phyloP scores from a whole-genome alignment of 2,113 vertebrate species.

The Rutilus rutilus region DNA sequence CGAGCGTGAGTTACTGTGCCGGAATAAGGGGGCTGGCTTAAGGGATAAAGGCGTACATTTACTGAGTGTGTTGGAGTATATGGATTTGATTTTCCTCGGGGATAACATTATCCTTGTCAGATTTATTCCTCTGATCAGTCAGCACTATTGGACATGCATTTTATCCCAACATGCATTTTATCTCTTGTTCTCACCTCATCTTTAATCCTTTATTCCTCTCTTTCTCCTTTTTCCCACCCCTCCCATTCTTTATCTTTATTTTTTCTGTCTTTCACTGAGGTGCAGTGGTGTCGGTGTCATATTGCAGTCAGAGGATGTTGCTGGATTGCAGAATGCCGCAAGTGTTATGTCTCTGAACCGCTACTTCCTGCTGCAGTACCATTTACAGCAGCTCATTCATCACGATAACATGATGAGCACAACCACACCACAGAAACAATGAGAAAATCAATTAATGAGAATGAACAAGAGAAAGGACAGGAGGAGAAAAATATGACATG shows the following conservation, averaged over 20 bases:
- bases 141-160: constrained; percentile 41
- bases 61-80: constrained; percentile 16
- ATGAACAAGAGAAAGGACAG: not conserved
- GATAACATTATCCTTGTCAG: constrained; percentile 28
- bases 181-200: not conserved
- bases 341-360: constrained; percentile 6
- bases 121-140: constrained; percentile 46
- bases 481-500: not conserved
- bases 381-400: constrained; percentile 54
- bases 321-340: constrained; percentile 19
- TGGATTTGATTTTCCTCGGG: constrained; percentile 34
- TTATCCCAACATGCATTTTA: constrained; percentile 3
- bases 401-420: constrained; percentile 30
- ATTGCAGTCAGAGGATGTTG: constrained; percentile 18
- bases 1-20: not conserved
- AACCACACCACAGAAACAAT: not conserved
- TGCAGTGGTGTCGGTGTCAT: constrained; percentile 25
- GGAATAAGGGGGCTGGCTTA: constrained; percentile 31
- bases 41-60: constrained; percentile 12
- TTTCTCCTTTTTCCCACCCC: constrained; percentile 24
- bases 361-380: constrained; percentile 41
- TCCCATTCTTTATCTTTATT: constrained; percentile 2
- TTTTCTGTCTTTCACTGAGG: constrained; percentile 5
- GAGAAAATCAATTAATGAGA: not conserved
- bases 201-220: constrained; percentile 17